Conservation (phyloP, 2,113 vertebrate genomes). For the Syngnathus floridae region DNA sequence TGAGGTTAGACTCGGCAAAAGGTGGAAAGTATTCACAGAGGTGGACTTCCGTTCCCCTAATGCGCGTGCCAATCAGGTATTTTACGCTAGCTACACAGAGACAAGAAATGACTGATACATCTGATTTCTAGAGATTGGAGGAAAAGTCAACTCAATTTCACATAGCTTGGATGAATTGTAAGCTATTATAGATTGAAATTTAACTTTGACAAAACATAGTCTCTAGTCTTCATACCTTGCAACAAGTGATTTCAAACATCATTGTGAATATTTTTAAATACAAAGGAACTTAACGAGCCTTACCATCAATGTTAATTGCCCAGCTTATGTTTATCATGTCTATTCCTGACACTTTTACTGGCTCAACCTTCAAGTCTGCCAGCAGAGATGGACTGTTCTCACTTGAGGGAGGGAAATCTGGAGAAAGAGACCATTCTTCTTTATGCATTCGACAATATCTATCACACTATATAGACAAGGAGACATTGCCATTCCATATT, state of each 20-base stretch:
- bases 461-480: neutral
- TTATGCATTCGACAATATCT: neutral
- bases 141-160: neutral
- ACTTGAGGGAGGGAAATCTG: accelerated
- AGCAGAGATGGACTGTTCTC: constrained; percentile 51
- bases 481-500: too few relatives aligned
- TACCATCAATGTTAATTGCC: constrained; percentile 72
- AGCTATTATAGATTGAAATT: neutral
- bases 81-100: constrained; percentile 39
- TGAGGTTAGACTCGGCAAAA: neutral
- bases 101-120: constrained; percentile 2
- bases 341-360: neutral
- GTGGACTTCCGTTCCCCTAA: accelerated
- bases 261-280: neutral
- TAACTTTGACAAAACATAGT: neutral
- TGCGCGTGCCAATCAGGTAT: constrained; percentile 21
- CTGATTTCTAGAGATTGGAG: neutral
- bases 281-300: neutral
- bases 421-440: constrained; percentile 2
- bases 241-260: neutral
- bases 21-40: constrained; percentile 44
- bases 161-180: neutral
- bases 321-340: constrained; percentile 70
- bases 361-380: constrained; percentile 31
- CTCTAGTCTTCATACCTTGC: neutral